A percentile compares a stretch with the other conserved stretches of the same genome.
These are phyloP conservation scores for Echinarachnius parma DNA, from an alignment of 53 echinoderm and acorn worm genomes.

Conservation along the genomic window DNA sequence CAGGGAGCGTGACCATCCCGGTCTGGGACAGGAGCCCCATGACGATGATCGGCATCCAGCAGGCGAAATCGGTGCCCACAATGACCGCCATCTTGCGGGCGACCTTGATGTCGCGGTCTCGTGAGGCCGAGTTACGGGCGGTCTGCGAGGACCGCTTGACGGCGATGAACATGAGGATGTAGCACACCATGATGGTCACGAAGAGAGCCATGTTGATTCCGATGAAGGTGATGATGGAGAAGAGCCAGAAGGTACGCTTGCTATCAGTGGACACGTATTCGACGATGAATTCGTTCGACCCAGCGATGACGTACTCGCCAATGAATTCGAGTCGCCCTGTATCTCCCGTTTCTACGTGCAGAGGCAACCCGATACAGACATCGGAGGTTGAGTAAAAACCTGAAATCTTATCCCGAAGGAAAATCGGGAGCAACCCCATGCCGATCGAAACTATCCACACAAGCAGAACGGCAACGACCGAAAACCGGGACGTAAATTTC, in stretches of 20 bases:
- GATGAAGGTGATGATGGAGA: slow-evolving; percentile 42
- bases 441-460: no score
- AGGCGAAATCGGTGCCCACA: slow-evolving; percentile 47
- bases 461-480: no score
- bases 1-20: slow-evolving; percentile 15
- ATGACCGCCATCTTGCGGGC: slow-evolving; percentile 49
- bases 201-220: slow-evolving; percentile 35
- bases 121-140: not conserved
- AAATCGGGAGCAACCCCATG: not conserved
- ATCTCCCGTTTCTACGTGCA: slow-evolving; percentile 13
- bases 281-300: not conserved
- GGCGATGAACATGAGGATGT: slow-evolving; percentile 32
- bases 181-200: slow-evolving; percentile 27
- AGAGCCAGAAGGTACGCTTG: slow-evolving; percentile 25
- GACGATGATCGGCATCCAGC: slow-evolving; percentile 59
- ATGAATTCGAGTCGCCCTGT: not conserved
- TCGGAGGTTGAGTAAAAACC: slow-evolving; percentile 19
- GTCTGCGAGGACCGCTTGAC: slow-evolving; percentile 19
- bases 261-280: not conserved
- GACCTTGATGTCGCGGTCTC: slow-evolving; percentile 26
- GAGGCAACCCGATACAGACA: slow-evolving; percentile 32
- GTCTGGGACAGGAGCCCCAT: slow-evolving; percentile 51
- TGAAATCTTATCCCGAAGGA: not conserved
- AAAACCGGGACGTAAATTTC: no score
- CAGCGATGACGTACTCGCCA: not conserved